Conservation (phyloP, 2,888 invertebrate species). For the Labia minor region DNA sequence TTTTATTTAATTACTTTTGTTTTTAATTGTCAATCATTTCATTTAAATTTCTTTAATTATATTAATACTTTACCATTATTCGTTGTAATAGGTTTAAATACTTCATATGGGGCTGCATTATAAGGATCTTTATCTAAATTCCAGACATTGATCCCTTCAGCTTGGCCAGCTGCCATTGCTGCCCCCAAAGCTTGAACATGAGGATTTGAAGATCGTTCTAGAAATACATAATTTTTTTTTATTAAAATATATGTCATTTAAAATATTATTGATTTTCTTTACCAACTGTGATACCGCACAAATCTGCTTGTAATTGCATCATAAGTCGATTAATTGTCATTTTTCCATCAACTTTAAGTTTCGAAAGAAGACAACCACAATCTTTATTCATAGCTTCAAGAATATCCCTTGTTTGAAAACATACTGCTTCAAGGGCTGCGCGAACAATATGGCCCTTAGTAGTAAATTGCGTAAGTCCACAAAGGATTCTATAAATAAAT, state of each 20-base stretch:
- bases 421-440: constrained; percentile 88
- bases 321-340: constrained; percentile 82
- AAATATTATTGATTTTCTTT: constrained; percentile 38
- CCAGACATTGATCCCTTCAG: constrained; percentile 61
- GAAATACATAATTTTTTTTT: too few species aligned
- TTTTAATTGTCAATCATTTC: too few species aligned
- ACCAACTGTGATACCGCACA: constrained; percentile 84
- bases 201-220: constrained; percentile 68
- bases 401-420: constrained; percentile 91
- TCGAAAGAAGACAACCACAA: constrained; percentile 68
- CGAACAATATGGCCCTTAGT: constrained; percentile 87
- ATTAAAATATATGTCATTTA: too few species aligned
- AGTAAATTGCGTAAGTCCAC: constrained; percentile 86
- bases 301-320: constrained; percentile 93
- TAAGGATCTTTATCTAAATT: constrained; percentile 48
- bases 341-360: constrained; percentile 86
- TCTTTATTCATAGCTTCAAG: constrained; percentile 91
- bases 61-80: constrained; percentile 64
- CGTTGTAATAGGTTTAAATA: constrained; percentile 70
- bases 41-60: too few species aligned
- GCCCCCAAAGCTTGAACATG: constrained; percentile 90
- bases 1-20: too few species aligned
- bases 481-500: constrained; percentile 58
- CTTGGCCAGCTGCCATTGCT: constrained; percentile 81
- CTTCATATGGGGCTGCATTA: constrained; percentile 54